Base-by-base conservation (phyloP, 37 sponge, comb jelly and placozoan species). In the Spongilla lacustris region DNA sequence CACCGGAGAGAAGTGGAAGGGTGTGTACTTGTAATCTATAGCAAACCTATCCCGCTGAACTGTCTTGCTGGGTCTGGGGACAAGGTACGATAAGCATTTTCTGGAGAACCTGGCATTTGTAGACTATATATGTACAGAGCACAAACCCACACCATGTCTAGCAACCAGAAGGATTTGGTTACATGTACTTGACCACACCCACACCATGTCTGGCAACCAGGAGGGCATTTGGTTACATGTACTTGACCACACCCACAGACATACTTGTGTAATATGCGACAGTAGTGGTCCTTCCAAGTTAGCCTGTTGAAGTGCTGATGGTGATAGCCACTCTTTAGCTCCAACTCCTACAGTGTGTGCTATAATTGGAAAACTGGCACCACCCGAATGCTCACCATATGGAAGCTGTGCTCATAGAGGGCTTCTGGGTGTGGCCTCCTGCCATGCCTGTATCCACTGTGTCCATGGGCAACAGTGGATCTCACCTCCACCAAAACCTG, bases 1-100 rank as follows among this genome's bases (percentile, higher is more conserved):
- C 25, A 94, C 94, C 2, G 87, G 80, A 13, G 94, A 94, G 84
- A 94, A 94, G 82, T 78, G 82, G 32, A 88, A 85, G 34, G 94
- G 86, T 50, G 89, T 81, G 76, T 90, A 87, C 41, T 73, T 93
- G 36, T 80, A 69, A 50, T 93, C 88, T 23, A 90, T 87, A 46
- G 84, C 26, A 73, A 90, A 90, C 6, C 90, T 68, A 28, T 81
- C 58, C 29, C 75, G 33, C 8, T 83, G 80, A 6, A 84, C 83
- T 6, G 37, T 25, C 24, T 88, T 88, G 68, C 88, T 83, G 38
- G 76, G 49, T 34, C 90, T 93, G 84, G 58, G 21, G 58, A 58
- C 4, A 17, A 58, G 58, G 21, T 1, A 58, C 8, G 8, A 58
- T 58, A 58, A 19, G 1, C 21, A 6, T 58, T 58, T 19, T 58